Conservation (phyloP, 2,113 vertebrate genomes). For the Morone saxatilis region DNA sequence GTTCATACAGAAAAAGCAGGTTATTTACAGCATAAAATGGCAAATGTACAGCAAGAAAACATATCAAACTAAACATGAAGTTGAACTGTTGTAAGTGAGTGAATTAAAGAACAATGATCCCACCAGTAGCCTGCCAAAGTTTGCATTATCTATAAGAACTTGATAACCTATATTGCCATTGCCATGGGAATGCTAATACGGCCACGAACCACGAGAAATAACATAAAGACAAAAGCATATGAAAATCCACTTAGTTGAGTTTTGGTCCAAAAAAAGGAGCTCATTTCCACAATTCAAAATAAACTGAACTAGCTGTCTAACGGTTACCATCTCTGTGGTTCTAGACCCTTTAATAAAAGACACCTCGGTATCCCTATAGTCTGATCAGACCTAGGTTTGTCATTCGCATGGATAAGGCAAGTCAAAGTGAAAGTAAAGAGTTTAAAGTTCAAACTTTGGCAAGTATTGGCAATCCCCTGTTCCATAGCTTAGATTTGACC, state of each 20-base stretch:
- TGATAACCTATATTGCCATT: slow-evolving; percentile 61
- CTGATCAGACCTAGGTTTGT: slow-evolving; percentile 23
- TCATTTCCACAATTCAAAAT: slow-evolving; percentile 41
- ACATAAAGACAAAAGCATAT: slow-evolving; percentile 49
- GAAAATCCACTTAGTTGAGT: slow-evolving; percentile 44
- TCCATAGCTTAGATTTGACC: slow-evolving; percentile 45
- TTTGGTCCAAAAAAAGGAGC: slow-evolving; percentile 81
- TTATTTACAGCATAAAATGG: slow-evolving; percentile 82
- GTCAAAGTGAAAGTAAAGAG: slow-evolving; percentile 66
- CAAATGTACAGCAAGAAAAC: slow-evolving; percentile 76
- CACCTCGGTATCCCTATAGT: background rate
- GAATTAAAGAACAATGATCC: slow-evolving; percentile 64
- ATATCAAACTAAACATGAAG: slow-evolving; percentile 54
- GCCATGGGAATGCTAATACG: slow-evolving; percentile 69
- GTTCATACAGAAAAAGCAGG: slow-evolving; percentile 45
- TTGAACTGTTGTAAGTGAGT: slow-evolving; percentile 38
- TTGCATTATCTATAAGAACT: slow-evolving; percentile 70
- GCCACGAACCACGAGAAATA: slow-evolving; percentile 66
- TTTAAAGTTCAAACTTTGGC: slow-evolving; percentile 83
- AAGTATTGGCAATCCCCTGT: slow-evolving; percentile 73
- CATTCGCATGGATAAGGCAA: slow-evolving; percentile 75
- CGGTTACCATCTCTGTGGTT: slow-evolving; percentile 71
- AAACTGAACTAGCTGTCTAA: slow-evolving; percentile 63
- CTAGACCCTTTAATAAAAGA: slow-evolving; percentile 32
- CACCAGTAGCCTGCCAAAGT: slow-evolving; percentile 84